Base-by-base conservation (phyloP, 2,888 invertebrate species). In the Arctia plantaginis region DNA sequence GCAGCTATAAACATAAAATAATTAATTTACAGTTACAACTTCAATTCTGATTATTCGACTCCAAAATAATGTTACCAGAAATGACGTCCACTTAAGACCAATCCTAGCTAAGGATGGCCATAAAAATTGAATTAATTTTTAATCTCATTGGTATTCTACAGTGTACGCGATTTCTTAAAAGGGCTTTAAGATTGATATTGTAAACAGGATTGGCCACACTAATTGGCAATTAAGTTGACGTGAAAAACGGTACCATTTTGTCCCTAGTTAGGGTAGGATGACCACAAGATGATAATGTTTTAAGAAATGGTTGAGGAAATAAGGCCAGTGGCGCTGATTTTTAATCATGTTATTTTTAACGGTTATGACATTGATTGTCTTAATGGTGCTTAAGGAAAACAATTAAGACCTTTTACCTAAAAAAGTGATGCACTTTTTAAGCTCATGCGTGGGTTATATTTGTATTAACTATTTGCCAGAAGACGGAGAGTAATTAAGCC, bases 211-310 rank as follows among this genome's bases (percentile, higher is more conserved):
- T 81, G 74, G 84, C 82, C 85, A 77, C 84, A 83, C 90, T 90
- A 89, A 90, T 90, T 90, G 89, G 77, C 89, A 90, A 90, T 90
- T 89, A 90, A 78, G 80, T 80, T 77, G 81, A 84, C 81, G 85
- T 83, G 81, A 87, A 89, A 87, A 85, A 83, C 85, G 85, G 81
- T 81, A 77, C 77, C 83, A 82, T 84, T 86, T 84, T 83, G 82
- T 68, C 75, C 74, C 44, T 59, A 73, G 76, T 77, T 78, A 74
- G 72, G 76, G 74, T 69, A 62, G 68, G 59, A 66, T 44, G 62
- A 27, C 70, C 71, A 73, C 70, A 76, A 74, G 59, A 74, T 69
- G 65, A 73, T 64, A 77, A 74, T 78, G 75, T 76, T 77, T 44
- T 76, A 75, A 75, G 77, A 77, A 84, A 73, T 76, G 59, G 71